Evolutionary conservation across 2,888 invertebrate genomes (phyloP).

Genomic region (Eupithecia centaureata): DNA sequence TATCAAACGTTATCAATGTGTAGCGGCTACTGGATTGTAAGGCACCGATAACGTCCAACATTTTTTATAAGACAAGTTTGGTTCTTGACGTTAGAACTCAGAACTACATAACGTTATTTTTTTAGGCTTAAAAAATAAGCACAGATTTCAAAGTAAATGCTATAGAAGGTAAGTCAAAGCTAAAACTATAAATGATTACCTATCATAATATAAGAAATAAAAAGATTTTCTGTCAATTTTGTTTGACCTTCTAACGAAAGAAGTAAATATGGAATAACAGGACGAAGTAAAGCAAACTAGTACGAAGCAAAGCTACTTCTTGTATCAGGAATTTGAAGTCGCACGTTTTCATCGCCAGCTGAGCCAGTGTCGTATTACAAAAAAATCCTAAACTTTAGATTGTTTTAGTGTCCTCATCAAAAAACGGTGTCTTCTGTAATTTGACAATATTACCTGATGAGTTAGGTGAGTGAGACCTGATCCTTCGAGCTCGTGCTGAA

Average conservation of each 20-base stretch:
- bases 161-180: too few relatives aligned
- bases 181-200: too few relatives aligned
- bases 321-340: neutral
- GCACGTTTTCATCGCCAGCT: slow-evolving; percentile 55
- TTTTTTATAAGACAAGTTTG: slow-evolving; percentile 4
- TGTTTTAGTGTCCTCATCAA: slow-evolving; percentile 76
- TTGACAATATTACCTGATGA: slow-evolving; percentile 75
- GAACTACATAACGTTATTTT: too few relatives aligned
- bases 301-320: neutral
- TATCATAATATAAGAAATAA: too few relatives aligned
- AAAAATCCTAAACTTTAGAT: slow-evolving; percentile 70
- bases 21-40: slow-evolving; percentile 74
- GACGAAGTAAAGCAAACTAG: too few relatives aligned
- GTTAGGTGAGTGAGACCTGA: slow-evolving; percentile 48
- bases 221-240: too few relatives aligned
- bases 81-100: neutral
- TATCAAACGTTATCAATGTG: slow-evolving; percentile 69
- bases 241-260: too few relatives aligned
- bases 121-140: too few relatives aligned
- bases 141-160: too few relatives aligned
- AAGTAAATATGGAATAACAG: too few relatives aligned
- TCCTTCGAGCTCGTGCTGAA: slow-evolving; percentile 37
- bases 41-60: slow-evolving; percentile 58
- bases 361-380: slow-evolving; percentile 76
- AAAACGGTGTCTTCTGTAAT: slow-evolving; percentile 72